Conservation (phyloP, 2,113 vertebrate genomes). For the Solea solea region DNA sequence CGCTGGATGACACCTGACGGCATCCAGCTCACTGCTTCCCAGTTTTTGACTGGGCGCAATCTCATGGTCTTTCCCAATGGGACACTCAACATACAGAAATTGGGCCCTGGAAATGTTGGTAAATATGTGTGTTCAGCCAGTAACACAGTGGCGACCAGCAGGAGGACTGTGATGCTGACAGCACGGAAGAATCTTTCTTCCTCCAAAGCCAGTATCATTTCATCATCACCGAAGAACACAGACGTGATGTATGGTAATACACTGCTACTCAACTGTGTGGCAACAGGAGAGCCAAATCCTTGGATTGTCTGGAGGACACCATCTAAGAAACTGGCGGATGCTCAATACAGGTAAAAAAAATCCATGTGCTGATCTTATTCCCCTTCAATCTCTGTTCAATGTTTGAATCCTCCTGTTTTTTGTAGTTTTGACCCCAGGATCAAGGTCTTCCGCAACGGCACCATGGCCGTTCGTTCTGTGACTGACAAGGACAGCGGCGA, state of each 20-base stretch:
- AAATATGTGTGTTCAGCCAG: constrained; percentile 87
- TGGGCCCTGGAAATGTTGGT: constrained; percentile 80
- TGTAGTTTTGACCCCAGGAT: constrained; percentile 86
- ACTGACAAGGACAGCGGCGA: constrained; percentile 89
- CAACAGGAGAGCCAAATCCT: constrained; percentile 88
- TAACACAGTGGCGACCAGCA: constrained; percentile 83
- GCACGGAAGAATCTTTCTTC: constrained; percentile 70
- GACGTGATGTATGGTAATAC: constrained; percentile 85
- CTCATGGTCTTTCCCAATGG: constrained; percentile 90
- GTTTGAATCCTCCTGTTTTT: not conserved
- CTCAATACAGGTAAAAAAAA: constrained; percentile 85
- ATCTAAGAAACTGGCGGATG: constrained; percentile 88
- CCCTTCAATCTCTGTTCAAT: not conserved
- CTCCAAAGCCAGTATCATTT: constrained; percentile 84
- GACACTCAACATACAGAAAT: constrained; percentile 84
- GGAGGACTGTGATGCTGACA: constrained; percentile 77
- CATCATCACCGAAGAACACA: constrained; percentile 83
- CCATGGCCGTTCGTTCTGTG: constrained; percentile 83
- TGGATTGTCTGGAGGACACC: constrained; percentile 92
- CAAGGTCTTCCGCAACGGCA: constrained; percentile 87
- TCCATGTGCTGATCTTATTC: not conserved
- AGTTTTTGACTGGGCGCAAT: constrained; percentile 81
- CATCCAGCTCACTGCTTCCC: constrained; percentile 82
- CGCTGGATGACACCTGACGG: constrained; percentile 87
- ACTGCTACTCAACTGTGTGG: constrained; percentile 87